Percentiles rank a stretch among this genome's conserved stretches.
phyloP scores from a whole-genome alignment of 2,113 vertebrate species.

The Oreotrochilus melanogaster region DNA sequence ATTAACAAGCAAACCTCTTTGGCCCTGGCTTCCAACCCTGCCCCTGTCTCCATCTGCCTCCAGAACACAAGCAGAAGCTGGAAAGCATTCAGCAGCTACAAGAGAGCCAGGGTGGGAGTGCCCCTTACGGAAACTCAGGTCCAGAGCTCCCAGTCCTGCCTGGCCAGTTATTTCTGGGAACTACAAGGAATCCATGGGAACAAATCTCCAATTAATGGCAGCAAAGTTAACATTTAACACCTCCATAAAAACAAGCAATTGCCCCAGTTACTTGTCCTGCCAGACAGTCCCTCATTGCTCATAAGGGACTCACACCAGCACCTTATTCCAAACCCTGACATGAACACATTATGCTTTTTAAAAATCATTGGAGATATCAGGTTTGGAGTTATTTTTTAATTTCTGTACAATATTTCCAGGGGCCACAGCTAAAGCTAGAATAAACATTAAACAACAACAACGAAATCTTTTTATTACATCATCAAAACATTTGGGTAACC shows the following conservation, averaged over 20 bases:
- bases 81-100: background rate
- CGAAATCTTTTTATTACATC: background rate
- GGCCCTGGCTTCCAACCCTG: background rate
- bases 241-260: background rate
- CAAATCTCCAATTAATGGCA: background rate
- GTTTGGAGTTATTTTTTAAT: background rate
- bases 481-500: background rate
- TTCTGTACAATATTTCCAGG: background rate
- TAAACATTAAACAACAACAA: background rate
- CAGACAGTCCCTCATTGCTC: background rate
- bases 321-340: background rate
- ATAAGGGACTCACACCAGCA: background rate
- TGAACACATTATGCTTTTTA: background rate
- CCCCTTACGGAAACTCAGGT: background rate
- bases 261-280: background rate
- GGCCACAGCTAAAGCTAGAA: background rate
- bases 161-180: background rate
- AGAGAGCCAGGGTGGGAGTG: rapidly evolving
- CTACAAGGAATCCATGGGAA: background rate
- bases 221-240: background rate
- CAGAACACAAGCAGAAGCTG: background rate
- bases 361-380: background rate
- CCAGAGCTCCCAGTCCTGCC: background rate
- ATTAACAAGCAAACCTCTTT: background rate
- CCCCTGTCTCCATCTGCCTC: background rate